Conservation (phyloP, 2,888 invertebrate species). For the Esperia sulphurella region DNA sequence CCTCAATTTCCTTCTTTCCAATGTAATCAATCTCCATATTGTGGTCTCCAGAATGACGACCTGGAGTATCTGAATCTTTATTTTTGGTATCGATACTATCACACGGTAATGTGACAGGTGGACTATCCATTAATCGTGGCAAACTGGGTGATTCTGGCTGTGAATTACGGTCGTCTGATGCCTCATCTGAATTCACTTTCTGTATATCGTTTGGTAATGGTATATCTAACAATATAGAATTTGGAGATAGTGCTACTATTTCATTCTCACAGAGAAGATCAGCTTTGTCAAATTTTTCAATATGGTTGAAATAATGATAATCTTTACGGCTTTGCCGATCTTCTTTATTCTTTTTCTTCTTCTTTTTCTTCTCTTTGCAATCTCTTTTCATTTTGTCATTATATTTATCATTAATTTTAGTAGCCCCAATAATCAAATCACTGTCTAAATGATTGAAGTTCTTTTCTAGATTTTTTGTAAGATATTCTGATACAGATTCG, state of each 20-base stretch:
- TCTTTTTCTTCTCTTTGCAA: conserved; percentile 89
- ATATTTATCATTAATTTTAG: conserved; percentile 25
- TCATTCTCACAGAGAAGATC: conserved; percentile 36
- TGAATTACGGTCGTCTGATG: conserved; percentile 48
- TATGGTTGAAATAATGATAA: conserved; percentile 83
- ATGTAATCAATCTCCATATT: conserved; percentile 37
- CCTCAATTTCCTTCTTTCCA: conserved; percentile 47
- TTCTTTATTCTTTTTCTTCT: conserved; percentile 90
- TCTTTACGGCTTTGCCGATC: conserved; percentile 84
- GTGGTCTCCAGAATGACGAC: conserved; percentile 21
- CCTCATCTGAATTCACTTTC: conserved; percentile 23
- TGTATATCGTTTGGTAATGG: conserved; percentile 56
- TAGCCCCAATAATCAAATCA: conserved; percentile 6
- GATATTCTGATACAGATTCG: conserved; percentile 40
- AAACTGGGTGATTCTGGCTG: conserved; percentile 79
- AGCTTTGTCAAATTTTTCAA: conserved; percentile 64
- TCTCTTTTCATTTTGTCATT: conserved; percentile 74
- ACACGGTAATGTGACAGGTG: conserved; percentile 54
- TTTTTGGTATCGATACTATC: conserved; percentile 31
- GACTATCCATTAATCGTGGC: conserved; percentile 83
- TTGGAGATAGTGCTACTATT: conserved; percentile 40
- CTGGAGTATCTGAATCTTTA: conserved; percentile 20
- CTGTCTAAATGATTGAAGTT: conserved; percentile 81
- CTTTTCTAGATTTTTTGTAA: conserved; percentile 54
- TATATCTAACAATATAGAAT: conserved; percentile 56